Base-by-base conservation (phyloP, 2,113 vertebrate species). In the Heterotilapia buettikoferi region DNA sequence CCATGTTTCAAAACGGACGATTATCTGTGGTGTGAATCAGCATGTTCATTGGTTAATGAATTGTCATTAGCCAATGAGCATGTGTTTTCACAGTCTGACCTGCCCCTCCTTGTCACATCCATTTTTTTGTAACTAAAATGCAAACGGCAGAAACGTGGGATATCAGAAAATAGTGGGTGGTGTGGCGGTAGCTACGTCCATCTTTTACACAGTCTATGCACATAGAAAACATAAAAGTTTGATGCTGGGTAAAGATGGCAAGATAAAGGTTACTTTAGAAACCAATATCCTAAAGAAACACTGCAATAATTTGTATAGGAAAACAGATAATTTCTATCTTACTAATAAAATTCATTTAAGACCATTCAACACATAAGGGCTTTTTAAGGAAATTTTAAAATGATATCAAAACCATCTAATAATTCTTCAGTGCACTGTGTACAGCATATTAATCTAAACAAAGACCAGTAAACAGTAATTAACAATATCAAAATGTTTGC, bases 401-500 rank as follows among this genome's bases (percentile, higher is more conserved):
- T n/a, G 3, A 29, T 79, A 66, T 56, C 53, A 7, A 80, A 89
- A 91, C 4, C 19, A 26, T 33, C 36, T 80, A 68, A 82, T 83
- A 80, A 79, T 57, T 82, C 47, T 18, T 79, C 68, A 61, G 57
- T 78, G 54, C n/a, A 85, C 71, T 31, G 79, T 12, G 18, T 66
- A 47, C 80, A 81, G 76, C 71, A 40, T 31, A 50, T 13, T 29
- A 71, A 73, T 83, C 21, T 76, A 84, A 85, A 21, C 61, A 90
- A 80, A 88, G 53, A 45, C 45, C 4, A 24, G 16, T 79, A 18
- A 36, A 31, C 24, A 85, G 85, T 81, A 89, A 89, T 80, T 83
- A 85, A 91, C 84, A 88, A 85, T 93, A 88, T 84, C 76, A 43
- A 86, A 87, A 87, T 83, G 79, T 93, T 92, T 92, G 90, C 89